Percentiles rank a stretch among this genome's conserved stretches.
These are phyloP conservation scores for Epinotia demarniana DNA, from an alignment of 2,888 invertebrate genomes.

Conservation along the genomic window DNA sequence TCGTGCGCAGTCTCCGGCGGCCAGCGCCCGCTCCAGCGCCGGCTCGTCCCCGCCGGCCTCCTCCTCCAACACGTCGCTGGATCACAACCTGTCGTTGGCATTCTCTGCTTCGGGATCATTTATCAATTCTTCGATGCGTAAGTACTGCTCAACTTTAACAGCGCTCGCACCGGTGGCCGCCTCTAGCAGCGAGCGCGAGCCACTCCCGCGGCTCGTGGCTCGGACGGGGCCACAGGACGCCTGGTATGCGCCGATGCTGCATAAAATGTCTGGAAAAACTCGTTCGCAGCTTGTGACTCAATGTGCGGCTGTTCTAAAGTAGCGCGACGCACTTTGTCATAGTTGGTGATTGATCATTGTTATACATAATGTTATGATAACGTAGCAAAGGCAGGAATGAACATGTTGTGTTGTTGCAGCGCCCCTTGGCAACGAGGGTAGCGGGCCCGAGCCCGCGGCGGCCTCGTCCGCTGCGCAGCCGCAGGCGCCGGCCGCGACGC, in stretches of 20 bases:
- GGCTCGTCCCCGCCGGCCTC: conserved; percentile 77
- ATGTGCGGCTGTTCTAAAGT: too few species aligned
- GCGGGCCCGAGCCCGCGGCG: conserved; percentile 60
- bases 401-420: conserved; percentile 46
- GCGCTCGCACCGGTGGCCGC: too few species aligned
- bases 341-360: too few species aligned
- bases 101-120: conserved; percentile 79
- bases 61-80: conserved; percentile 79
- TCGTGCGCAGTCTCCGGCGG: conserved; percentile 69
- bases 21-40: conserved; percentile 73
- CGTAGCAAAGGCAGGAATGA: too few species aligned
- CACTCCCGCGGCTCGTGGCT: too few species aligned
- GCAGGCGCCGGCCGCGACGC: conserved; percentile 67
- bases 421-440: conserved; percentile 58
- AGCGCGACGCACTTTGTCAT: too few species aligned
- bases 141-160: conserved; percentile 50
- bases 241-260: too few species aligned
- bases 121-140: conserved; percentile 70
- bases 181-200: too few species aligned
- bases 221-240: too few species aligned
- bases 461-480: conserved; percentile 68
- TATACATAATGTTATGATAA: too few species aligned
- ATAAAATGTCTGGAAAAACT: too few species aligned
- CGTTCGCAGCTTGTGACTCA: too few species aligned
- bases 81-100: conserved; percentile 77